Base-by-base conservation (phyloP, 92 coral and sea anemone species). In the Siderastrea siderea region DNA sequence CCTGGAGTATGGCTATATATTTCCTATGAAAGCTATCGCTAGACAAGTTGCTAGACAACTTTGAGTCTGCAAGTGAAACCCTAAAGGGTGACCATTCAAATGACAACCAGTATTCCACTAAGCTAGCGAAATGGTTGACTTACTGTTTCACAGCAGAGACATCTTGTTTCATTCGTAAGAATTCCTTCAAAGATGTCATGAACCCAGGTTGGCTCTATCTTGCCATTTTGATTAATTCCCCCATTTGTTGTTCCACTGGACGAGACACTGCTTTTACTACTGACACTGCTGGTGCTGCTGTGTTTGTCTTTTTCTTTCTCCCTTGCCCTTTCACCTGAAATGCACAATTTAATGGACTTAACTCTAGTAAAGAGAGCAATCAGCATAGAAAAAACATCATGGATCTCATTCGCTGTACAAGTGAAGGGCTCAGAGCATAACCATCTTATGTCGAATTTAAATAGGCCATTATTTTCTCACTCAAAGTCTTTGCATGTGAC, bases 171-270 rank as follows among this genome's bases (percentile, higher is more conserved):
- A 87, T 97, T 97, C 15, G 99, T 97, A 15, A 97, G 92, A 54
- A 98, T 95, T 85, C 99, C 99, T 75, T 97, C 99, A 94, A 97
- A 97, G 84, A 97, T 97, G n/a, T 97, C 98, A 84, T 97, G 99
- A 8, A 97, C 98, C 99, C 99, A 97, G 1, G 99, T 97, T 7
- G 93, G 95, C 14, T 97, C 98, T 59, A 93, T 71, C 59, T 90
- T 92, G 57, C 90, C 66, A 55, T 63, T 77, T 19, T 91, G 91
- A 1, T 52, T 49, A 1, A 71, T 12, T 76, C 74, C 86, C 13
- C 94, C 88, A 63, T 89, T 95, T 8, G 80, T 84, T 26, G 98
- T 95, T 78, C 98, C 94, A 26, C 74, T 86, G 7, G 98, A 95
- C 4, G 96, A 92, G 17, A 93, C 19, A 57, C 98, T 95, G n/a